Base-by-base conservation (phyloP, 2,888 invertebrate genomes). In the Torymus auratus region DNA sequence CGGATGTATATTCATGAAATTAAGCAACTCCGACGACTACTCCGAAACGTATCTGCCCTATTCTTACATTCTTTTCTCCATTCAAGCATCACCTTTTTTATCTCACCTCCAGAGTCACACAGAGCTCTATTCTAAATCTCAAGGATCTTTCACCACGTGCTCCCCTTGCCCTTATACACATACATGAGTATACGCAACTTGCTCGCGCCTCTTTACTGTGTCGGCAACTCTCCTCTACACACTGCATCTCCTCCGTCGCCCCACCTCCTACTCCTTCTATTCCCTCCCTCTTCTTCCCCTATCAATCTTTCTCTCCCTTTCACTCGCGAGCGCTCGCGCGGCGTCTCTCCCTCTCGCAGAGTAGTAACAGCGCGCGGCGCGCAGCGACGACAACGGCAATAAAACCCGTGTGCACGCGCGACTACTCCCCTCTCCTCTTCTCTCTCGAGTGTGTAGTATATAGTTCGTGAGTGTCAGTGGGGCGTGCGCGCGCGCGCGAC, bases 391-490 rank as follows among this genome's bases (percentile, higher is more conserved):
- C 41, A 41, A 41, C 41, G 41, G 41, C 41, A 41, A 41, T 41
- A 41, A 41, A 41, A 41, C 41, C 41, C 41, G 41, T 41, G 41
- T 41, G 41, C 28, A 10, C 41, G 5, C 41, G 41, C 7, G 41
- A 41, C 41, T 41, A 41, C 7, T 7, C 41, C 7, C 41, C 41
- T 10, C 41, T 41, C 41, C 7, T 7, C 41, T 41, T 5, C 41
- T 41, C 41, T 41, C 41, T 7, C 5, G 41, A 5, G 7, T 41
- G 7, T 41, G 7, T 10, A 10, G 7, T 5, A 7, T 41, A 41
- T 41, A 41, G 67, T 52, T 67, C 76, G 65, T 61, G 65, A 71
- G 67, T 71, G 72, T 72, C 72, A 78, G 78, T 78, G 78, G 65
- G 78, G 71, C 70, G 41, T 41, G 7, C 41, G 41, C 41, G 41